A percentile compares a stretch with the other conserved stretches of the same genome.
Evolutionary conservation across 2,797 vertebrate genomes (phyloP).

Genomic region (Pantherophis vulpinus): DNA sequence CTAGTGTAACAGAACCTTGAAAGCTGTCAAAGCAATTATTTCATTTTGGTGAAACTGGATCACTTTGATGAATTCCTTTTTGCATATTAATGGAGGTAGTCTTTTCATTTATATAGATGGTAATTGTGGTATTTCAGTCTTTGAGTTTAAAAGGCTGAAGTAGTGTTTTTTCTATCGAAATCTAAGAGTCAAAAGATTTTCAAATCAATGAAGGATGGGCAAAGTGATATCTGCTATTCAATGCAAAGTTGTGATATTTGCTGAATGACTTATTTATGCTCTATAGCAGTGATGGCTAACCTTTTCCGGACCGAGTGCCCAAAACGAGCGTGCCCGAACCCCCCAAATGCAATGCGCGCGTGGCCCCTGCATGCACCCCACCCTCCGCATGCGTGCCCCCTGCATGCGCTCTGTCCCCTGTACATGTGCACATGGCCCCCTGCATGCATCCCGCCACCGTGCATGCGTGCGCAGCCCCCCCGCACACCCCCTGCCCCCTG

Average conservation of each 20-base stretch:
- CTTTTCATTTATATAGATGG: neutral
- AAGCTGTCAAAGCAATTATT: neutral
- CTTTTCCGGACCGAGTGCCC: no score
- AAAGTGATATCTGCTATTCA: neutral
- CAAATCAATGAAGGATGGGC: neutral
- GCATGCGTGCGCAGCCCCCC: no score
- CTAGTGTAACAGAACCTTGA: conserved; percentile 13
- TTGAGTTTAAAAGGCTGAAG: neutral
- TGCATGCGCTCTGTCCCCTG: no score
- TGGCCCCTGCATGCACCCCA: no score
- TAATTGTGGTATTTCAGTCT: neutral
- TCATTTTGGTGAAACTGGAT: neutral
- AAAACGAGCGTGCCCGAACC: no score
- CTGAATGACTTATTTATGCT: neutral
- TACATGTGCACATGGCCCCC: no score
- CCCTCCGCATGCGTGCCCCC: no score
- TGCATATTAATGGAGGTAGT: neutral
- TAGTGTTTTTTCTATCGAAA: neutral
- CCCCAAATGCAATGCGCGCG: no score
- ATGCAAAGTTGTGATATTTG: neutral
- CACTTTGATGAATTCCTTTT: neutral
- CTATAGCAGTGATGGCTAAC: no score
- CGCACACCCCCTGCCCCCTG: no score
- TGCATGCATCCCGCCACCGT: no score
- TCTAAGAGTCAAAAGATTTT: neutral